phyloP scores from a whole-genome alignment of 2,888 invertebrate species.

The Himalopsyche anomala region DNA sequence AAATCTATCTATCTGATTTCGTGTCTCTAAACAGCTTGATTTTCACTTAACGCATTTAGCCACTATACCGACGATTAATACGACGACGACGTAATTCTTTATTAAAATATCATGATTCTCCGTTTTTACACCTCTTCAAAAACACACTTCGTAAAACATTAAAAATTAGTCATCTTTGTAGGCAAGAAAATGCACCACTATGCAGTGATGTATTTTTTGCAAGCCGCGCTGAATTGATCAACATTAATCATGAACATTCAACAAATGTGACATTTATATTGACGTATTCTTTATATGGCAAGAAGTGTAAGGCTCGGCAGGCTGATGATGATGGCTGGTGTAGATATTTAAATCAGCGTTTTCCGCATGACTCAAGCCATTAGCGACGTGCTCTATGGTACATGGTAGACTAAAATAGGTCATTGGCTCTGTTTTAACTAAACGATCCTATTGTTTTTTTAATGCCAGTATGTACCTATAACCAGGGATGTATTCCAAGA shows the following conservation, averaged over 20 bases:
- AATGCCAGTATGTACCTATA: not conserved
- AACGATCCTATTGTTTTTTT: slow-evolving; percentile 50
- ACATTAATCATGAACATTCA: not conserved
- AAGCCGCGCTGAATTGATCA: not conserved
- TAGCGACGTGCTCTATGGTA: not conserved
- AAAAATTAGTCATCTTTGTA: too few relatives aligned
- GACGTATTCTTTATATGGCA: not conserved
- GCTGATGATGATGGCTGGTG: not conserved
- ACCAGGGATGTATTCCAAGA: too few relatives aligned
- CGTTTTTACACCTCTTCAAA: too few relatives aligned
- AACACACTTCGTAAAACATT: too few relatives aligned
- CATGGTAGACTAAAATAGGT: slow-evolving; percentile 47
- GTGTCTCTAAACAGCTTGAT: too few relatives aligned
- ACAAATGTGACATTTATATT: slow-evolving; percentile 18
- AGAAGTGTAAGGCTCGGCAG: not conserved
- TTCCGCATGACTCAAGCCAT: slow-evolving; percentile 49
- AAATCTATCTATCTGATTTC: too few relatives aligned
- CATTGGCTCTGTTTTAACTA: slow-evolving; percentile 49
- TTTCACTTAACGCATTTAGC: too few relatives aligned
- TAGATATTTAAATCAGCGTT: slow-evolving; percentile 17
- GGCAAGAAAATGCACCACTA: not conserved
- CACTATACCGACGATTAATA: too few relatives aligned
- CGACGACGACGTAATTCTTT: too few relatives aligned
- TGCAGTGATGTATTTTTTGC: not conserved
- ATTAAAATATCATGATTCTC: too few relatives aligned